Base-by-base conservation (phyloP, 1,140 invertebrate genomes). In the Zaprionus camerounensis region DNA sequence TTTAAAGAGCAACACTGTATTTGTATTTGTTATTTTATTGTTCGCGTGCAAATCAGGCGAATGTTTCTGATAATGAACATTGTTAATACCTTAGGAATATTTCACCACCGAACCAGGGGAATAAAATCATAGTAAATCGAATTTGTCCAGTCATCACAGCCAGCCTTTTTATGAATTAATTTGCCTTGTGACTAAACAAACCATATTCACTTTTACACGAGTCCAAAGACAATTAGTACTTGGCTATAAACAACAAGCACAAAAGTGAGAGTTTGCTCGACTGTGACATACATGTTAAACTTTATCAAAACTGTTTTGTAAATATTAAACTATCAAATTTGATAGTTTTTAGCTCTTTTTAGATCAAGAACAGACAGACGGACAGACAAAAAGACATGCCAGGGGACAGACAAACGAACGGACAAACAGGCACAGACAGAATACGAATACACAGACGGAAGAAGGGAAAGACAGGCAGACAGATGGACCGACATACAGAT, bases 81-180 rank as follows among this genome's bases (percentile, higher is more conserved):
- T 61, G 13, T 12, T 61, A 73, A 61, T 53, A 34, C 26, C 56
- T 28, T 7, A 26, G 2, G 15, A 34, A 34, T 34, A 76, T 76
- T 64, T 76, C 64, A 68, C 41, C 61, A 64, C 4, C 6, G 7
- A 46, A 2, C 3, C n/a, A 7, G n/a, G 7, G n/a, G 7, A 17
- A 17, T 17, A 46, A 6, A 3, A 46, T 17, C n/a, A 46, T 7
- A 46, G n/a, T 46, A 17, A 6, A 1, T n/a, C 36, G 36, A 38
- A 38, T 64, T 4, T 53, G 67, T 61, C 3, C 0, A 9, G 68
- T 76, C 73, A 76, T 55, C 41, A 44, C 6, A 44, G 36, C 11
- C n/a, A 59, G 57, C 38, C 24, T 66, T 28, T 65, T 62, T 26
- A 65, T 76, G 44, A 65, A 59, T 76, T 38, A 20, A 71, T 20